phyloP scores from a whole-genome alignment of 2,113 vertebrate species.

The Centrocercus urophasianus region DNA sequence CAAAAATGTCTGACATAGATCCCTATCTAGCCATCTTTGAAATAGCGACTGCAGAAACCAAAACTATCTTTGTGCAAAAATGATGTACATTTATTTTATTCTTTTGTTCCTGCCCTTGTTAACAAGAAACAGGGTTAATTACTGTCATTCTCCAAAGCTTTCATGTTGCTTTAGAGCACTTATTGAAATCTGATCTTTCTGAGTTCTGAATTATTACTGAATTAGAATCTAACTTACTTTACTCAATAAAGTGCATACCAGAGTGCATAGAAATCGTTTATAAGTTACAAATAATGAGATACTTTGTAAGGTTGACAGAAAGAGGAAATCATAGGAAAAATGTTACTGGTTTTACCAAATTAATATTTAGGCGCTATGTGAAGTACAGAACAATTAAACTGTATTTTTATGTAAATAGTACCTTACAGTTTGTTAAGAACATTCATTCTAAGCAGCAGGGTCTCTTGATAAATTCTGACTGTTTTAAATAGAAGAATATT shows the following conservation, averaged over 20 bases:
- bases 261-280: not conserved
- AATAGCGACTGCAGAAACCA: not conserved
- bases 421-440: rapidly evolving
- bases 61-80: not conserved
- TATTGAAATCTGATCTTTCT: not conserved
- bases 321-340: not conserved
- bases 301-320: not conserved
- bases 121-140: not conserved
- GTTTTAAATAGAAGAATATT: not conserved
- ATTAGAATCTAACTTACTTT: not conserved
- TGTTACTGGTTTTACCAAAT: not conserved
- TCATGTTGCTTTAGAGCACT: not conserved
- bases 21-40: not conserved
- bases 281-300: not conserved
- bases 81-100: not conserved
- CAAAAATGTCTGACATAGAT: not conserved
- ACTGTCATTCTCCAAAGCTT: not conserved
- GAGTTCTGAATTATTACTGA: not conserved
- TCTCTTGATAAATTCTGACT: not conserved
- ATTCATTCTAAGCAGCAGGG: not conserved
- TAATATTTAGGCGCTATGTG: not conserved
- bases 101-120: not conserved
- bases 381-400: not conserved
- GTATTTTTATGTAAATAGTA: not conserved
- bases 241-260: not conserved